phyloP scores from a whole-genome alignment of 2,113 vertebrate genomes.

The Sapayoa aenigma region DNA sequence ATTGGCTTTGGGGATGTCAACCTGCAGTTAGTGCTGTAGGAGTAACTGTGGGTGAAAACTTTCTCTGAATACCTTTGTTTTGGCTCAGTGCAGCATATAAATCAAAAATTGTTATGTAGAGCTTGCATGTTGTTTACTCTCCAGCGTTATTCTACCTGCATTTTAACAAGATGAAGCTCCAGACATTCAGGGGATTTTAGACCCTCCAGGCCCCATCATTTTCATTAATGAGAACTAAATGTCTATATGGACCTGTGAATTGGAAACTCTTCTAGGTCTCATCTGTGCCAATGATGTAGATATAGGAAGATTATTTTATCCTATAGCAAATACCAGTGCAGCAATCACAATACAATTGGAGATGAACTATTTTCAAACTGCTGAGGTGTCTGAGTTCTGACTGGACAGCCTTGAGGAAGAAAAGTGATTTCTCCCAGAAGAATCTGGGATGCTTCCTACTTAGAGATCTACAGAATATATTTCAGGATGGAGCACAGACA shows the following conservation, averaged over 20 bases:
- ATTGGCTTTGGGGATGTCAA: not conserved
- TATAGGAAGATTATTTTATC: not conserved
- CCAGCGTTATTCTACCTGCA: not conserved
- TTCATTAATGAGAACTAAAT: accelerated
- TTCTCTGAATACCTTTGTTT: not conserved
- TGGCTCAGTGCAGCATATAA: not conserved
- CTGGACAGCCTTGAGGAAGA: not conserved
- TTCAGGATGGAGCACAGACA: not conserved
- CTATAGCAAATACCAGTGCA: not conserved
- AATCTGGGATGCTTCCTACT: not conserved
- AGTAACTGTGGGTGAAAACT: not conserved
- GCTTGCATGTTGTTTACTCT: not conserved
- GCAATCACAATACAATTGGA: not conserved
- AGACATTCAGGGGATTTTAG: not conserved
- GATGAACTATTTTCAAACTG: not conserved
- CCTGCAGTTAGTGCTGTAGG: not conserved
- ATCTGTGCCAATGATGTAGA: not conserved
- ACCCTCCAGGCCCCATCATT: not conserved
- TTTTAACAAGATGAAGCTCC: not conserved
- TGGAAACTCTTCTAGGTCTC: not conserved
- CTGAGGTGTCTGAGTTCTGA: not conserved
- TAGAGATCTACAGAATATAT: not conserved
- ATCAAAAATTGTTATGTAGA: not conserved
- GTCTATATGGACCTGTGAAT: not conserved
- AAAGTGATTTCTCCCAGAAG: not conserved